Percentiles rank a stretch among this genome's conserved stretches.
phyloP scores from a whole-genome alignment of 2,797 vertebrate genomes.

The Parotocinclus haroldoi region DNA sequence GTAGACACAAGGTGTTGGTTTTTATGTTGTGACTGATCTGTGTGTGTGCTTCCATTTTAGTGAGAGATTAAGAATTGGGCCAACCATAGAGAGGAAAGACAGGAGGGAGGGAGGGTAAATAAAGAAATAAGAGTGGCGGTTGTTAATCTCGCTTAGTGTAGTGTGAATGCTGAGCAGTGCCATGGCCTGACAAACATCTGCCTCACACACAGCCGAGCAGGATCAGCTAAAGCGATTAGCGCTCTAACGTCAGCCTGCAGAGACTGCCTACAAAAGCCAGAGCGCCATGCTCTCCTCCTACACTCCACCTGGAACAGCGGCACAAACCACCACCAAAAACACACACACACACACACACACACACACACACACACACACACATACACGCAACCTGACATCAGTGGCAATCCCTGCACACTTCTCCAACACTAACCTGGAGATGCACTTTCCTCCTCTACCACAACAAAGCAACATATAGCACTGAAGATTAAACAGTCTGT shows the following conservation, averaged over 20 bases:
- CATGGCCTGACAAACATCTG: slow-evolving; percentile 71
- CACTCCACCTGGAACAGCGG: slow-evolving; percentile 50
- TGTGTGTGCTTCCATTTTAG: slow-evolving; percentile 2
- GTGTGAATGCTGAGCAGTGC: slow-evolving; percentile 63
- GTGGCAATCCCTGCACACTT: slow-evolving; percentile 9
- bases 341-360: background rate
- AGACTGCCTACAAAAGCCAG: slow-evolving; percentile 54
- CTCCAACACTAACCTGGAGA: background rate
- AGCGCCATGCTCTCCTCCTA: slow-evolving; percentile 46
- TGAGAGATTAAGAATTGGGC: slow-evolving; percentile 63
- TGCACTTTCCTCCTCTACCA: background rate
- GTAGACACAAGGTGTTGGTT: too few relatives aligned
- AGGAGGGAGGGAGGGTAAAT: slow-evolving; percentile 48
- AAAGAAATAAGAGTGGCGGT: slow-evolving; percentile 62
- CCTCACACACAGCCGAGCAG: slow-evolving; percentile 59
- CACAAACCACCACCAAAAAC: slow-evolving; percentile 5
- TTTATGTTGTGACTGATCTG: too few relatives aligned
- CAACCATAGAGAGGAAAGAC: slow-evolving; percentile 29
- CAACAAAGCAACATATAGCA: slow-evolving; percentile 32
- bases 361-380: slow-evolving; percentile 2
- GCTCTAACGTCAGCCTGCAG: slow-evolving; percentile 55
- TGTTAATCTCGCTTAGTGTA: slow-evolving; percentile 67
- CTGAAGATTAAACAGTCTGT: slow-evolving; percentile 33
- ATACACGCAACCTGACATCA: slow-evolving; percentile 20
- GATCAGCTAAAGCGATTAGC: slow-evolving; percentile 77